These are phyloP conservation scores for Sebastes taczanowskii DNA, from an alignment of 2,797 vertebrate species.

Conservation along the genomic window DNA sequence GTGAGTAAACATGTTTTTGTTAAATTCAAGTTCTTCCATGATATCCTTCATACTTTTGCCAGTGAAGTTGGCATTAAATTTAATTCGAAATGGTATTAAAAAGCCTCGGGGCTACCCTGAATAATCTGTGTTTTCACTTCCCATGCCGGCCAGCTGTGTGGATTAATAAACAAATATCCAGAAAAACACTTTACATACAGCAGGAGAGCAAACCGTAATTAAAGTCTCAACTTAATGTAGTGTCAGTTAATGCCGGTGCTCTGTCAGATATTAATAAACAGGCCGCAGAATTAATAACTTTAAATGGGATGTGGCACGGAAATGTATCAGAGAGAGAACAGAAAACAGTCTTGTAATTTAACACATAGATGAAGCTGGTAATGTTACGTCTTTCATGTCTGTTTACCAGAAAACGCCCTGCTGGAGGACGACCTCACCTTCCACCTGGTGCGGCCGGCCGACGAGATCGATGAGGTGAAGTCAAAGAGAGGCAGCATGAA, in stretches of 20 bases:
- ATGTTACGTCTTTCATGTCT: neutral
- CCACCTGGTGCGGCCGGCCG: conserved; percentile 91
- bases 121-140: neutral
- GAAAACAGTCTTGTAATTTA: neutral
- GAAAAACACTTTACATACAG: neutral
- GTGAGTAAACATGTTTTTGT: neutral
- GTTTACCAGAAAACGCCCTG: conserved; percentile 86
- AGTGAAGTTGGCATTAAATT: neutral
- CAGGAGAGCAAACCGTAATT: neutral
- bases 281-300: no score
- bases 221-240: no score
- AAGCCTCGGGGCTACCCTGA: neutral
- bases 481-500: conserved; percentile 95
- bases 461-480: conserved; percentile 95
- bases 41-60: neutral
- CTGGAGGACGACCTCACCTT: conserved; percentile 96
- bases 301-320: neutral
- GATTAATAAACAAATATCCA: neutral
- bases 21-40: neutral
- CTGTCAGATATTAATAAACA: neutral
- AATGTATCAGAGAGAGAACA: neutral
- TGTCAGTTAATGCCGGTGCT: neutral
- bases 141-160: neutral
- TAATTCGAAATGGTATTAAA: neutral
- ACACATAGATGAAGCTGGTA: no score